Base-by-base conservation (phyloP, 1,140 invertebrate genomes). In the Anagrus nilaparvatae region DNA sequence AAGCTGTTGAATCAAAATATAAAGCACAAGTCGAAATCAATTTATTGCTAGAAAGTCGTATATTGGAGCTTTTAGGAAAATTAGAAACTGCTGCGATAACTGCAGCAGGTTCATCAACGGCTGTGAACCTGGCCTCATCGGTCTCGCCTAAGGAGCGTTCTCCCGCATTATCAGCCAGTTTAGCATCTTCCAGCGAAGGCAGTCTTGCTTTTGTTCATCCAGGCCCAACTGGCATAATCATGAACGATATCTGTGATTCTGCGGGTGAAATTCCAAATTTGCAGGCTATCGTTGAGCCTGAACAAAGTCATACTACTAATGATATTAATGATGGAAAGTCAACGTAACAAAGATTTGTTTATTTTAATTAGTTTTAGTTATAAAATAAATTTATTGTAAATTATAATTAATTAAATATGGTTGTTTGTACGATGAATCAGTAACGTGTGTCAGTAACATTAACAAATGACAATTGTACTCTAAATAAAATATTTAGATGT, bases 1-100 rank as follows among this genome's bases (percentile, higher is more conserved):
- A 75, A 58, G 74, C 79, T 3, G 67, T 84, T 2, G 79, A 81
- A 51, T 79, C 78, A 30, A 85, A 85, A 56, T 86, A 84, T 55
- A 69, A 73, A 36, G 72, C 75, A 5, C 76, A 84, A 49, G 72
- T 78, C 50, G 67, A 74, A 19, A 77, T 82, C 20, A 81, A 80
- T 57, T 66, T 79, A 42, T 67, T 75, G 25, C 62, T 81, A 40
- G 82, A 85, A 51, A 73, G 76, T 27, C 74, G 78, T 42, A 75
- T 81, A 5, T 63, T 84, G 34, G 78, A 83, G 52, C 56, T 79
- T 28, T 67, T 70, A 17, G 67, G 76, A 46, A 73, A 69, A 34
- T 49, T 76, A 7, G 70, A 73, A 14, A 56, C 57, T 10, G 58
- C 58, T 10, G 17, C 3, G 46, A 44, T 37, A 38, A 39, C 35